These are phyloP conservation scores for Setophaga coronata DNA, from an alignment of 2,113 vertebrate genomes.

Conservation along the genomic window DNA sequence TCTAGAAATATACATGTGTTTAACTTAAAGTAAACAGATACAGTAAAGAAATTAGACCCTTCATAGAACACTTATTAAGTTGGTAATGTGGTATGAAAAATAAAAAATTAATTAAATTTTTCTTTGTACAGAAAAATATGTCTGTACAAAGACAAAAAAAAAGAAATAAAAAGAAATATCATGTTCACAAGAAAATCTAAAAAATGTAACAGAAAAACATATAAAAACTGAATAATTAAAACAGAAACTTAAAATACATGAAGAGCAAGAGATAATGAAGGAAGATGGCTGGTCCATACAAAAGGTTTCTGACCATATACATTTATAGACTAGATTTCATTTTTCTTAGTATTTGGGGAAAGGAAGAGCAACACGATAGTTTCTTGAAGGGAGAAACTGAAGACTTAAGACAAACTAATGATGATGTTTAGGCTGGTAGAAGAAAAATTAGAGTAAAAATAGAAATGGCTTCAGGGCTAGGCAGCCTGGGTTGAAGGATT, in stretches of 20 bases:
- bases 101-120: not conserved
- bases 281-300: not conserved
- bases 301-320: not conserved
- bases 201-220: not conserved
- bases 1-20: not conserved
- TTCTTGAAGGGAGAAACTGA: conserved; percentile 24
- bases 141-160: not conserved
- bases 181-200: not conserved
- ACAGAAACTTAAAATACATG: not conserved
- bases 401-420: not conserved
- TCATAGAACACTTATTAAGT: not conserved
- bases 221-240: not conserved
- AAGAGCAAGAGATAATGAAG: not conserved
- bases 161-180: not conserved
- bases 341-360: not conserved
- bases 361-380: not conserved
- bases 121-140: not conserved
- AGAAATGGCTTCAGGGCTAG: conserved; percentile 1
- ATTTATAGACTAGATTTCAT: not conserved
- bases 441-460: conserved; percentile 28
- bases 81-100: not conserved
- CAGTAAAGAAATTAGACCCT: not conserved
- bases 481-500: not conserved
- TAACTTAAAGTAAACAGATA: not conserved
- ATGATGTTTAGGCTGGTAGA: not conserved